These are phyloP conservation scores for Polyodon spathula DNA, from an alignment of 2,113 vertebrate species.

Conservation along the genomic window DNA sequence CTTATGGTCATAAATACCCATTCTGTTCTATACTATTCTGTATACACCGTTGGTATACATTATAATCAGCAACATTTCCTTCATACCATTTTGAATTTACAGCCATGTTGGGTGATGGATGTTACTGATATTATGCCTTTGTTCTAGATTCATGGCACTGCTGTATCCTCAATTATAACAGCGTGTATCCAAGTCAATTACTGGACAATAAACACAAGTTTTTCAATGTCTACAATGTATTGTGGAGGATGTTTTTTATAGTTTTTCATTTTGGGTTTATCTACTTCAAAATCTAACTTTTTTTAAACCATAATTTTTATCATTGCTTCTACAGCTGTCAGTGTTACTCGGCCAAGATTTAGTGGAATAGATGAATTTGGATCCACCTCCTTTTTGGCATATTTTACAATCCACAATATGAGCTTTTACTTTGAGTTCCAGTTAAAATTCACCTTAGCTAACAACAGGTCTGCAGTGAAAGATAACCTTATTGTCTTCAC, in stretches of 20 bases:
- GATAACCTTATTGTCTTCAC: conserved; percentile 80
- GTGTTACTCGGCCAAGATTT: conserved; percentile 65
- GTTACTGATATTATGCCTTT: too few species aligned
- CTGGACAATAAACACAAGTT: too few species aligned
- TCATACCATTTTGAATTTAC: too few species aligned
- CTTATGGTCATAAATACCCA: too few species aligned
- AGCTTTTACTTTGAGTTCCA: conserved; percentile 65
- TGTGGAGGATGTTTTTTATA: not conserved
- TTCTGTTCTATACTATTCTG: too few species aligned
- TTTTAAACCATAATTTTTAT: not conserved
- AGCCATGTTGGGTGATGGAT: too few species aligned
- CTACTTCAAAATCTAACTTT: not conserved
- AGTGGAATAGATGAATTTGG: conserved; percentile 65
- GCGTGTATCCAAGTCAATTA: too few species aligned
- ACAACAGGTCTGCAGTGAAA: conserved; percentile 57
- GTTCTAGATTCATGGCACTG: too few species aligned
- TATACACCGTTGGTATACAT: too few species aligned
- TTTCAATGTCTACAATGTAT: too few species aligned
- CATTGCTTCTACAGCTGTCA: conserved; percentile 52
- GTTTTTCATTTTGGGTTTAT: not conserved
- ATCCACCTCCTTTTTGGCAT: conserved; percentile 69
- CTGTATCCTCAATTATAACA: too few species aligned
- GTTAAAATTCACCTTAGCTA: conserved; percentile 67
- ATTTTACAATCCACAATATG: conserved; percentile 55
- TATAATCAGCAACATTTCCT: too few species aligned